Evolutionary conservation across 1,140 invertebrate genomes (phyloP).

Genomic region (Drepana arcuata): DNA sequence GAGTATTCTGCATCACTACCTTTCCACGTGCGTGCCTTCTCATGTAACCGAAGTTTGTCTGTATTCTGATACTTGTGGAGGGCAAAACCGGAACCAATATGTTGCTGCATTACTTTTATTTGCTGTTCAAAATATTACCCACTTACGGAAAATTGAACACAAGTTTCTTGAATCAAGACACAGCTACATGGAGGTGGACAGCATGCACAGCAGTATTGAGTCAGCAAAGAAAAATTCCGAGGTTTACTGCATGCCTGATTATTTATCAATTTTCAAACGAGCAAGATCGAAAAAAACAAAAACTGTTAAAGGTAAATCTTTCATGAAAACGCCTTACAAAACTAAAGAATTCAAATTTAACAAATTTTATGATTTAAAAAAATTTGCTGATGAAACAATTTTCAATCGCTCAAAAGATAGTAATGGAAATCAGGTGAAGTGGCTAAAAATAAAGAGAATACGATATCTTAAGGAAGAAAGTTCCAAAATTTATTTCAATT

Average conservation of each 20-base stretch:
- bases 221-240: constrained; percentile 4
- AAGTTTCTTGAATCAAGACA: constrained; percentile 14
- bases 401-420: not conserved
- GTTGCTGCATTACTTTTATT: not conserved
- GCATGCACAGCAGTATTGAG: constrained; percentile 9
- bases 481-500: not conserved
- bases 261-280: not conserved
- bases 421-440: not conserved
- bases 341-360: not conserved
- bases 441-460: not conserved
- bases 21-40: not conserved
- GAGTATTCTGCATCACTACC: not conserved
- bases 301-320: not conserved
- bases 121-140: not conserved
- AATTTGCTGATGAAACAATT: not conserved
- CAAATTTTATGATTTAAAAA: not conserved
- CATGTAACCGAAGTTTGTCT: not conserved
- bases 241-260: not conserved
- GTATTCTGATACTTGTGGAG: not conserved
- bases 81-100: not conserved
- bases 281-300: not conserved
- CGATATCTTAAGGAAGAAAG: not conserved
- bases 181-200: constrained; percentile 11
- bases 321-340: not conserved
- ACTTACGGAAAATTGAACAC: constrained; percentile 9